phyloP scores from a whole-genome alignment of 2,888 invertebrate species.

The Eupithecia pulchellata region DNA sequence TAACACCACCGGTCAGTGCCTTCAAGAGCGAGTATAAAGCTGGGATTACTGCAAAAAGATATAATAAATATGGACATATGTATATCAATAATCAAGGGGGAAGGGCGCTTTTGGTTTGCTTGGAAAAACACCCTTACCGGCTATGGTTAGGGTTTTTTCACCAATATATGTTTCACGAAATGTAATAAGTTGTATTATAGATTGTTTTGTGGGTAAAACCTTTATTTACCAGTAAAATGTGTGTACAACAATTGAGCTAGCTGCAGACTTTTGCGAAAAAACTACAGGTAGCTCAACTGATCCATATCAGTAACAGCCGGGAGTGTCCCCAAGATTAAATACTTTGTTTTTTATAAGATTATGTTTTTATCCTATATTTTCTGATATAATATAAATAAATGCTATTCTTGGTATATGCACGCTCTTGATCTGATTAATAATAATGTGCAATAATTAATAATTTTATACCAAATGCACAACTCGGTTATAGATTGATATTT shows the following conservation, averaged over 20 bases:
- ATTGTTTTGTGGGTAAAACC: too few relatives aligned
- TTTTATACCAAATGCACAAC: not conserved
- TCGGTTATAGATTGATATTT: not conserved
- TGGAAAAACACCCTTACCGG: not conserved
- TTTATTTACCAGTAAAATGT: too few relatives aligned
- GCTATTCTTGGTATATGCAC: not conserved
- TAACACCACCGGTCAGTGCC: not conserved
- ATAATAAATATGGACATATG: not conserved
- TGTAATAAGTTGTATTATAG: not conserved
- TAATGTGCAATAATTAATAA: conserved; percentile 4
- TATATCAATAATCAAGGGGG: not conserved
- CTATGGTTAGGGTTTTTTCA: not conserved
- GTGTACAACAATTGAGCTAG: too few relatives aligned
- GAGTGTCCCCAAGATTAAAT: too few relatives aligned
- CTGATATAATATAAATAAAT: not conserved
- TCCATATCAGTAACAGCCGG: too few relatives aligned
- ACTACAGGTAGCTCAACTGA: too few relatives aligned
- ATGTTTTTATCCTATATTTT: conserved; percentile 9
- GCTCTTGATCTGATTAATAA: not conserved
- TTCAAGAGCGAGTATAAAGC: not conserved
- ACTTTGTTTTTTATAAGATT: not conserved
- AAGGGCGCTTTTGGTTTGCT: not conserved
- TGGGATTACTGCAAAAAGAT: not conserved
- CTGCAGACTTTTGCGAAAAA: too few relatives aligned
- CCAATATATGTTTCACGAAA: not conserved